A percentile compares a stretch with the other conserved stretches of the same genome.
phyloP scores from a whole-genome alignment of 2,888 invertebrate genomes.

The Caenorhabditis sp. region DNA sequence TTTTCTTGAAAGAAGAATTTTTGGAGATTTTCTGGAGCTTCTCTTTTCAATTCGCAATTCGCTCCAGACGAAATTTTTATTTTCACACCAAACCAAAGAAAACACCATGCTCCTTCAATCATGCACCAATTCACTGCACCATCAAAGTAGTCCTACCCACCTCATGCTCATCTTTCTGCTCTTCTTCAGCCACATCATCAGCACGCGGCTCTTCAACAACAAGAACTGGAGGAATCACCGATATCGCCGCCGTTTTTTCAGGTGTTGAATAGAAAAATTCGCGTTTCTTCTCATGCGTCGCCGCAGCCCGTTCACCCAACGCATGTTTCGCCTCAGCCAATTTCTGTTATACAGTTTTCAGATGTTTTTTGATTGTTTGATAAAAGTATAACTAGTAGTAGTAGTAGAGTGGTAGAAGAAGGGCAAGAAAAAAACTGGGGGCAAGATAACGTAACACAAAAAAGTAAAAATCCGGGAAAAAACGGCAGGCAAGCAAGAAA shows the following conservation, averaged over 20 bases:
- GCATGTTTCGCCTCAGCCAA: too few relatives aligned
- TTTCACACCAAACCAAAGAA: neutral
- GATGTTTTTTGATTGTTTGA: neutral
- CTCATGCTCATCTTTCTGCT: conserved; percentile 29
- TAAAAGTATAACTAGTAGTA: conserved; percentile 15
- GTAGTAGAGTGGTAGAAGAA: neutral
- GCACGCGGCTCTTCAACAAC: neutral
- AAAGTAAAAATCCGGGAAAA: neutral
- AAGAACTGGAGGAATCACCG: neutral
- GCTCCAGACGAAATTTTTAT: too few relatives aligned
- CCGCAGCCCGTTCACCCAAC: conserved; percentile 21
- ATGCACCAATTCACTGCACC: neutral
- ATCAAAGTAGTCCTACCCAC: conserved; percentile 14
- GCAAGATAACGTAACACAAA: neutral
- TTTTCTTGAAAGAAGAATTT: too few relatives aligned
- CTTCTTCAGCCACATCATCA: conserved; percentile 4
- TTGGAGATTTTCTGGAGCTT: too few relatives aligned
- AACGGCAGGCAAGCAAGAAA: neutral
- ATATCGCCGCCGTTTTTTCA: conserved; percentile 20
- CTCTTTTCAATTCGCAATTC: too few relatives aligned
- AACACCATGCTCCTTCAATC: neutral
- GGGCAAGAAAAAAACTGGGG: neutral
- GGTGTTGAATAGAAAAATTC: conserved; percentile 45
- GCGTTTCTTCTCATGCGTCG: conserved; percentile 39
- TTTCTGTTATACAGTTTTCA: neutral